phyloP scores from a whole-genome alignment of 2,888 invertebrate genomes.

The Drosophila mercatorum region DNA sequence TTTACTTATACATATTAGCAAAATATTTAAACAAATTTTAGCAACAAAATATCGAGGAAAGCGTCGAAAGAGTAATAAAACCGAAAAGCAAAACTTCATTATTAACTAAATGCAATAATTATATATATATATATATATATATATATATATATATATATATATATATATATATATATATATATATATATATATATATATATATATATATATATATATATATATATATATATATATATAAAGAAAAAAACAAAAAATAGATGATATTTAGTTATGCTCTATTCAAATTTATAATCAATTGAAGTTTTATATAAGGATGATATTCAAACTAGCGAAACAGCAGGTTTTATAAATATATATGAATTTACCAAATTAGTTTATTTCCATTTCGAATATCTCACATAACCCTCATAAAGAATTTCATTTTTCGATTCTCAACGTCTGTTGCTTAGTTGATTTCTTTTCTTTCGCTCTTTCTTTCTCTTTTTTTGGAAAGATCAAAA shows the following conservation, averaged over 20 bases:
- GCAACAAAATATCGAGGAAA: conserved; percentile 57
- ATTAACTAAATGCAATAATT: conserved; percentile 46
- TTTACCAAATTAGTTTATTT: conserved; percentile 52
- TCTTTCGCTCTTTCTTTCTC: not conserved
- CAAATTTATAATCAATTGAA: conserved; percentile 69
- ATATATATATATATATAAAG: not conserved
- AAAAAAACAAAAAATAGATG: conserved; percentile 44
- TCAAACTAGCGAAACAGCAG: conserved; percentile 50
- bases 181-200: conserved; percentile 26
- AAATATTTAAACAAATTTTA: conserved; percentile 80
- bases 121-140: conserved; percentile 32
- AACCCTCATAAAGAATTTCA: conserved; percentile 35
- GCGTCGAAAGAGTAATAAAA: conserved; percentile 30
- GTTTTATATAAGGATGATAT: conserved; percentile 60
- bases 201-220: conserved; percentile 27
- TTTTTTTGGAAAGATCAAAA: conserved; percentile 15
- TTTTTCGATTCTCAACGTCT: conserved; percentile 29
- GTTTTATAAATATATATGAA: conserved; percentile 65
- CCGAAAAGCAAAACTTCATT: conserved; percentile 30
- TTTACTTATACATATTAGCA: conserved; percentile 80
- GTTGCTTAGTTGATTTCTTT: not conserved
- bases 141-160: conserved; percentile 31
- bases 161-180: conserved; percentile 32
- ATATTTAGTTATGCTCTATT: conserved; percentile 79
- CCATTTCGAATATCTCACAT: conserved; percentile 34